Evolutionary conservation across 2,888 invertebrate genomes (phyloP).

Genomic region (Exocentrus adspersus): DNA sequence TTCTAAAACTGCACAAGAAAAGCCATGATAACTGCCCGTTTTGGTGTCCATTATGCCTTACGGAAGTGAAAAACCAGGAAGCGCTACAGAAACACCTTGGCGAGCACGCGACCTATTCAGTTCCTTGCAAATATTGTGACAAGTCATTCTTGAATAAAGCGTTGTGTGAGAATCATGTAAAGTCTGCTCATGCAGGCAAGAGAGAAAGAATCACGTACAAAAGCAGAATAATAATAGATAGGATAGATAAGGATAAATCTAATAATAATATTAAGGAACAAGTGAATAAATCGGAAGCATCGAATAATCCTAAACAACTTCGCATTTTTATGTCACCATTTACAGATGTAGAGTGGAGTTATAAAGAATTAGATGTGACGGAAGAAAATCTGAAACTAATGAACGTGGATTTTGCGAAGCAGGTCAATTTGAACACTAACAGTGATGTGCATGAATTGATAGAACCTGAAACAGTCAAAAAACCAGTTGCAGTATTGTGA

Average conservation of each 20-base stretch:
- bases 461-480: not conserved
- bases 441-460: not conserved
- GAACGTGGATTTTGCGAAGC: conserved; percentile 12
- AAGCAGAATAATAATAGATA: conserved; percentile 29
- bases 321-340: conserved; percentile 10
- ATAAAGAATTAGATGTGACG: conserved; percentile 8
- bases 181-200: conserved; percentile 18
- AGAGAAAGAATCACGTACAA: conserved; percentile 20
- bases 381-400: conserved; percentile 10
- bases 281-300: not conserved
- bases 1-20: conserved; percentile 30
- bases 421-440: not conserved
- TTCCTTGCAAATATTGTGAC: conserved; percentile 41
- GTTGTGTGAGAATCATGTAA: conserved; percentile 26
- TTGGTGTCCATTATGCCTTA: conserved; percentile 37
- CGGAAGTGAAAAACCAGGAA: conserved; percentile 21
- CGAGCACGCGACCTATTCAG: conserved; percentile 38
- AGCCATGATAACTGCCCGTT: conserved; percentile 33
- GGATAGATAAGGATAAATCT: conserved; percentile 13
- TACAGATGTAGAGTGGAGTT: conserved; percentile 16
- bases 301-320: not conserved
- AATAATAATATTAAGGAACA: not conserved
- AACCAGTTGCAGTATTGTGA: no score
- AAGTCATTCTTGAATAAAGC: conserved; percentile 36
- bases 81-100: conserved; percentile 39